These are phyloP conservation scores for Hydrophis major DNA, from an alignment of 2,797 vertebrate genomes.

Conservation along the genomic window DNA sequence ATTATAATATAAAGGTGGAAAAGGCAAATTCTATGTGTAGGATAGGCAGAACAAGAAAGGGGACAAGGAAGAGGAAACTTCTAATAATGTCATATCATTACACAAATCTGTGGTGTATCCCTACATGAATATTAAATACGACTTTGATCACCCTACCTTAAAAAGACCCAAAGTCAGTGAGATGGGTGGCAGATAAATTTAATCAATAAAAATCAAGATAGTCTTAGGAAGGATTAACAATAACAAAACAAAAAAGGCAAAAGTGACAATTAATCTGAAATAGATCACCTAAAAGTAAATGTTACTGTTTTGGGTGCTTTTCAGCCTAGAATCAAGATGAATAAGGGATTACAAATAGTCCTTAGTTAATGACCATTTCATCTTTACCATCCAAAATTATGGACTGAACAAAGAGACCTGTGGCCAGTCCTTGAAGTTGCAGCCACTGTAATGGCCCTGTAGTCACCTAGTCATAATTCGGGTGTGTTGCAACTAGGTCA, in stretches of 20 bases:
- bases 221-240: neutral
- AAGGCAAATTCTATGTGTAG: neutral
- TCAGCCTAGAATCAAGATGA: neutral
- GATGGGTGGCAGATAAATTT: neutral
- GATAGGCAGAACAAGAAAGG: neutral
- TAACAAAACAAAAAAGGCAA: neutral
- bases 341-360: neutral
- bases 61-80: neutral
- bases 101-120: neutral
- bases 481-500: neutral
- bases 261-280: neutral
- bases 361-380: neutral
- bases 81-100: neutral
- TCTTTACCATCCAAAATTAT: neutral
- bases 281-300: neutral
- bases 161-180: neutral
- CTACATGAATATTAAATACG: neutral
- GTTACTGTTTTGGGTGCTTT: neutral
- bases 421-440: neutral
- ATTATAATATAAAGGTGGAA: neutral
- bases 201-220: neutral
- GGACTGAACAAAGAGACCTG: neutral
- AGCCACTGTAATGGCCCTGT: neutral
- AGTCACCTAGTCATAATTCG: neutral
- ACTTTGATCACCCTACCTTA: neutral